Evolutionary conservation across 2,888 invertebrate genomes (phyloP).

Genomic region (Melinaea menophilus): DNA sequence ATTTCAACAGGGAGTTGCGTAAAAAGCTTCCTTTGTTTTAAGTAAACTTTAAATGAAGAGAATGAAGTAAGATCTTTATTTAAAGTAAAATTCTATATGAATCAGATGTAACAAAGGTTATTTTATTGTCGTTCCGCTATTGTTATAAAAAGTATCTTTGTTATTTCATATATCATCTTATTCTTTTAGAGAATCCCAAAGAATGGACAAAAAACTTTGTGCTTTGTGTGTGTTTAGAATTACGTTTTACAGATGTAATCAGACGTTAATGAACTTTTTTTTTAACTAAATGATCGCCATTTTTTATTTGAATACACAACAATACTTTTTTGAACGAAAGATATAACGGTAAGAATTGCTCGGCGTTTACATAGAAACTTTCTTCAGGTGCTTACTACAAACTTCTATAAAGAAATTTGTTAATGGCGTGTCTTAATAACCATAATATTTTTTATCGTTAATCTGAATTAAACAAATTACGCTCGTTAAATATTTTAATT

Average conservation of each 20-base stretch:
- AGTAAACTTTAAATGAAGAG: slow-evolving; percentile 23
- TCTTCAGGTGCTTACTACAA: slow-evolving; percentile 15
- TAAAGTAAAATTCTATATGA: slow-evolving; percentile 20
- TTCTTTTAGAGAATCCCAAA: no score
- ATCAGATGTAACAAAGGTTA: neutral
- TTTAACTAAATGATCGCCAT: no score
- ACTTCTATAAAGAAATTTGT: slow-evolving; percentile 30
- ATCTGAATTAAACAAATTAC: neutral
- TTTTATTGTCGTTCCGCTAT: neutral
- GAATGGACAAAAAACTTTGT: no score
- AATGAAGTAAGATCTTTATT: slow-evolving; percentile 12
- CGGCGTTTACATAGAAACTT: slow-evolving; percentile 12
- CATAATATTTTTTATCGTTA: slow-evolving; percentile 30
- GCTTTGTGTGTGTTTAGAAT: no score
- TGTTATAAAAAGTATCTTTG: no score
- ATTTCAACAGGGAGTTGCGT: neutral
- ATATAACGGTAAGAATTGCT: no score
- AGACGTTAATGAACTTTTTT: no score
- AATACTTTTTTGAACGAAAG: no score
- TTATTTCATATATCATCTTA: no score
- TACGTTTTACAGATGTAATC: no score
- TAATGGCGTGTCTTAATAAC: slow-evolving; percentile 26
- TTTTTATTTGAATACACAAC: no score
- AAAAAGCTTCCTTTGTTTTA: slow-evolving; percentile 10
- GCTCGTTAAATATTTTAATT: neutral